Percentiles rank a stretch among this genome's conserved stretches.
These are phyloP conservation scores for Adoxophyes honmai DNA, from an alignment of 1,140 invertebrate species.

Conservation along the genomic window DNA sequence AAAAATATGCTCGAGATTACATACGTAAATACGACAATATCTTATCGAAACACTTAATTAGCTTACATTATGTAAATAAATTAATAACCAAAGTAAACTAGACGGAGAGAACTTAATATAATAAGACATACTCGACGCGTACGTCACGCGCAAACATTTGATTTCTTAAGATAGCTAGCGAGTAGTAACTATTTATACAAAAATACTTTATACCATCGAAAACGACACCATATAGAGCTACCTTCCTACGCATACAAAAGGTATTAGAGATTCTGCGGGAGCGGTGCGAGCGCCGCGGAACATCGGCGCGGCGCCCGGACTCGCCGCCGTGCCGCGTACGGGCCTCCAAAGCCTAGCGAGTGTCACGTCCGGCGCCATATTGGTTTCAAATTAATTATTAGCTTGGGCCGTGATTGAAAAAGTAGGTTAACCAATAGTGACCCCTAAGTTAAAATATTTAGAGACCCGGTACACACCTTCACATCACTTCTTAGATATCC, in stretches of 20 bases:
- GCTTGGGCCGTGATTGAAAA: no score
- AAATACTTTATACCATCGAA: conserved; percentile 13
- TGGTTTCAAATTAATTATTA: no score
- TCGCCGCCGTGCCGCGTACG: no score
- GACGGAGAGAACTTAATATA: conserved; percentile 6
- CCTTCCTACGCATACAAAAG: background rate
- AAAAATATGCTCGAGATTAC: conserved; percentile 14
- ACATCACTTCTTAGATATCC: no score
- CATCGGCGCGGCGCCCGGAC: no score
- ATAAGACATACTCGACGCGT: background rate
- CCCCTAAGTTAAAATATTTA: no score
- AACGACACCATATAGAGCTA: conserved; percentile 1
- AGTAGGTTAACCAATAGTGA: no score
- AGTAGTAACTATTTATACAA: conserved; percentile 8
- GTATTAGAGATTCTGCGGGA: conserved; percentile 5
- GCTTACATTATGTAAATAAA: conserved; percentile 5
- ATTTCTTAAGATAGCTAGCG: conserved; percentile 2
- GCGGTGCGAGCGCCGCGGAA: no score
- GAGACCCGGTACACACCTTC: no score
- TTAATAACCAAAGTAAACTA: conserved; percentile 12
- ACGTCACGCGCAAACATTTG: background rate
- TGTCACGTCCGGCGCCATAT: no score
- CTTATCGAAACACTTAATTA: conserved; percentile 4
- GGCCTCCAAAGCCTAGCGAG: no score
- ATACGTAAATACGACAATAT: conserved; percentile 13